Evolutionary conservation across 2,113 vertebrate genomes (phyloP).

Genomic region (Gymnocephalus cernua): DNA sequence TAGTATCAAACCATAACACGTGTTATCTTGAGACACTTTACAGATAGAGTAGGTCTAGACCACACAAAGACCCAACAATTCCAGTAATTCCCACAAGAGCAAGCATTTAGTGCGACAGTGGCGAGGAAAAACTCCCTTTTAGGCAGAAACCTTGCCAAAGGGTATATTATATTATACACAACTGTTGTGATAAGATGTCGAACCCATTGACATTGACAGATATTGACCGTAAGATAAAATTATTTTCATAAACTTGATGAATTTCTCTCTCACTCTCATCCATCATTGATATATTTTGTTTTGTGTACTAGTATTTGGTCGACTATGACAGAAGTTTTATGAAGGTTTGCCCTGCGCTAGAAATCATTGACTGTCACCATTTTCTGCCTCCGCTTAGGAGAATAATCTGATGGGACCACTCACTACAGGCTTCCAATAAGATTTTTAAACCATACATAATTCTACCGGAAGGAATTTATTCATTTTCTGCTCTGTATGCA

Average conservation of each 20-base stretch:
- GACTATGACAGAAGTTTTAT: constrained; percentile 57
- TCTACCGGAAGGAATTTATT: constrained; percentile 57
- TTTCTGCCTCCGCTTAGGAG: constrained; percentile 53
- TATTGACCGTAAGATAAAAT: constrained; percentile 11
- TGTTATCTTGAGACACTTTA: too few relatives aligned
- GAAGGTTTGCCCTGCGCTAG: constrained; percentile 54
- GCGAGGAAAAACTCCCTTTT: too few relatives aligned
- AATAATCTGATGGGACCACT: constrained; percentile 65
- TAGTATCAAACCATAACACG: too few relatives aligned
- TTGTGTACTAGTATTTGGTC: constrained; percentile 66
- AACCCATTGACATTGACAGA: neutral
- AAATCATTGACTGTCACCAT: constrained; percentile 69
- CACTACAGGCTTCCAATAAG: constrained; percentile 64
- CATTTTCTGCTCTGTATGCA: constrained; percentile 63
- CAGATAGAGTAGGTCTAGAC: too few relatives aligned
- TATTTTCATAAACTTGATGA: constrained; percentile 27
- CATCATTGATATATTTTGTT: constrained; percentile 54
- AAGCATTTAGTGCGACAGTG: too few relatives aligned
- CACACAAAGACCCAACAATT: too few relatives aligned
- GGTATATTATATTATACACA: neutral
- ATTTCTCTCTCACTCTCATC: constrained; percentile 34
- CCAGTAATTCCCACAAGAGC: too few relatives aligned
- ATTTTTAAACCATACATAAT: constrained; percentile 67
- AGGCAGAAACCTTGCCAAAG: neutral
- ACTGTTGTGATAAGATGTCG: neutral